Percentiles rank a stretch among this genome's conserved stretches.
phyloP scores from a whole-genome alignment of 2,113 vertebrate species.

The Otis tarda region DNA sequence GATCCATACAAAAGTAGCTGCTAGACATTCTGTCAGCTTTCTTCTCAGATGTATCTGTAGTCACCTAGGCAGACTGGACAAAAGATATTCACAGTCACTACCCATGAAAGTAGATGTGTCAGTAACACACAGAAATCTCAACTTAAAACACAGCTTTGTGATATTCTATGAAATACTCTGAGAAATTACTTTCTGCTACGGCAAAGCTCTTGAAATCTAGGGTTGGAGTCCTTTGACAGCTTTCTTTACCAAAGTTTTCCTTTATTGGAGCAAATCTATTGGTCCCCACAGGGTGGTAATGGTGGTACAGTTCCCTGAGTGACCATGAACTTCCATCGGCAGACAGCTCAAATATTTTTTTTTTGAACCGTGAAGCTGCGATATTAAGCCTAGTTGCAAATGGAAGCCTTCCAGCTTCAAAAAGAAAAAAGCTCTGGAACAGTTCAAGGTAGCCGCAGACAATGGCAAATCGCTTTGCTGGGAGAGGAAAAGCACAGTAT shows the following conservation, averaged over 20 bases:
- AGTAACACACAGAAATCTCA: not conserved
- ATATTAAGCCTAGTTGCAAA: not conserved
- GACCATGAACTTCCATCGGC: not conserved
- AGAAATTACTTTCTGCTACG: not conserved
- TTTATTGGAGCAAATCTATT: not conserved
- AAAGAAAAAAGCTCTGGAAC: not conserved
- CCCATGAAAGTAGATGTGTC: not conserved
- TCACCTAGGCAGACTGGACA: accelerated
- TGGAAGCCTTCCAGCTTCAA: not conserved
- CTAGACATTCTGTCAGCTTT: not conserved
- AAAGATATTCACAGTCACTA: not conserved
- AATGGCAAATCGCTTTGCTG: not conserved
- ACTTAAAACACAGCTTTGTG: not conserved
- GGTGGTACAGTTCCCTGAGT: not conserved
- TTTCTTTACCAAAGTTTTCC: not conserved
- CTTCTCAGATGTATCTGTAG: not conserved
- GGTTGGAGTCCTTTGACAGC: not conserved
- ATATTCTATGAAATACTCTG: not conserved
- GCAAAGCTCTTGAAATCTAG: not conserved
- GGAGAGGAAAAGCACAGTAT: not conserved
- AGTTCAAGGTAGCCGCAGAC: not conserved
- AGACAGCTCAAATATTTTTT: not conserved
- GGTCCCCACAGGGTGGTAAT: not conserved
- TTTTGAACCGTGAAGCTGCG: not conserved
- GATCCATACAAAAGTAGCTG: not conserved